Conservation (phyloP, 2,888 invertebrate species). For the Chydorus sphaericus region DNA sequence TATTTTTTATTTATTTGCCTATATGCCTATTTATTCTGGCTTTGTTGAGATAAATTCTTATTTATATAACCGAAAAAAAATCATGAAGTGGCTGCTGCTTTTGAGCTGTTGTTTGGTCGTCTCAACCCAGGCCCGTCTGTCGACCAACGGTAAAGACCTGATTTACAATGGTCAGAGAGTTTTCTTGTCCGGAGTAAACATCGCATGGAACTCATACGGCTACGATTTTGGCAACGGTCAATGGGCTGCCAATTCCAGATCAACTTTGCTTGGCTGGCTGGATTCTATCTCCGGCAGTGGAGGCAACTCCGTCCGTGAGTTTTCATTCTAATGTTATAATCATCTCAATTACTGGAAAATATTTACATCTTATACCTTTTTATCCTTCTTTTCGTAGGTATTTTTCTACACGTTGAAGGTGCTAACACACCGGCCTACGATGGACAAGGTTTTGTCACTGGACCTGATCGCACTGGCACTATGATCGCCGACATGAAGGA, state of each 20-base stretch:
- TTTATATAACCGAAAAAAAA: too few species aligned
- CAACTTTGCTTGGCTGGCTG: conserved; percentile 22
- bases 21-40: too few species aligned
- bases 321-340: background rate
- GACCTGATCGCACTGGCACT: conserved; percentile 20
- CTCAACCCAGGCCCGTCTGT: conserved; percentile 9
- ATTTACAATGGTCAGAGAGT: conserved; percentile 22
- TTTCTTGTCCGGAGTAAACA: conserved; percentile 24
- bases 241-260: conserved; percentile 18
- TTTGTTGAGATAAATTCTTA: too few species aligned
- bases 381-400: conserved; percentile 17
- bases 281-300: conserved; percentile 20
- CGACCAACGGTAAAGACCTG: conserved; percentile 19
- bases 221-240: conserved; percentile 24
- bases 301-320: conserved; percentile 22
- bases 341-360: background rate
- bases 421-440: conserved; percentile 22
- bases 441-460: conserved; percentile 20
- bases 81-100: too few species aligned
- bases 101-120: background rate
- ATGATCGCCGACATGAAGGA: conserved; percentile 21
- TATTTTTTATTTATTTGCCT: too few species aligned
- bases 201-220: conserved; percentile 24
- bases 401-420: conserved; percentile 24
- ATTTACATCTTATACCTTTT: background rate